These are phyloP conservation scores for Plestiodon gilberti DNA, from an alignment of 2,113 vertebrate species.

Conservation along the genomic window DNA sequence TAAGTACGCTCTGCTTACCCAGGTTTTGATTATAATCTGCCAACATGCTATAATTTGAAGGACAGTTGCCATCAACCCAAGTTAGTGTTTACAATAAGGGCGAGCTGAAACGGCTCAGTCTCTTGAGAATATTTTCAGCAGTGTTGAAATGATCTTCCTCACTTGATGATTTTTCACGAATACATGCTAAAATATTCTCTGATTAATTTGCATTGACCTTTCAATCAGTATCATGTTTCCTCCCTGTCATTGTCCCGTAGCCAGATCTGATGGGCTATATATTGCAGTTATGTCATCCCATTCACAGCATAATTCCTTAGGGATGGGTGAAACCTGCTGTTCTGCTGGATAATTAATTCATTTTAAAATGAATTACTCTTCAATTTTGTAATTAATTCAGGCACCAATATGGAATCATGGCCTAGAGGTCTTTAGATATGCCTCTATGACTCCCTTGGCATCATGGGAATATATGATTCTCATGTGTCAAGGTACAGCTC, in stretches of 20 bases:
- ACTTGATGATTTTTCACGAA: not conserved
- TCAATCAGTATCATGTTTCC: not conserved
- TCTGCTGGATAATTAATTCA: not conserved
- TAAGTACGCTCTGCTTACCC: not conserved
- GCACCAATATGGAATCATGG: not conserved
- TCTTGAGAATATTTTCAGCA: not conserved
- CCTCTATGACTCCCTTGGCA: not conserved
- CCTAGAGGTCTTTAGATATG: not conserved
- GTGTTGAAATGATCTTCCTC: not conserved
- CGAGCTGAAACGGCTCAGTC: not conserved
- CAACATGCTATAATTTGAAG: not conserved
- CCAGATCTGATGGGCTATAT: not conserved
- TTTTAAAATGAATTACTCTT: slow-evolving; percentile 11
- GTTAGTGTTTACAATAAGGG: not conserved
- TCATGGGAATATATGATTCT: not conserved
- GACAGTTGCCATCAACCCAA: not conserved
- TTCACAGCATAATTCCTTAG: not conserved
- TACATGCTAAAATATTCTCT: not conserved
- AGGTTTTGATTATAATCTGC: not conserved
- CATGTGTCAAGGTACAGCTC: not conserved
- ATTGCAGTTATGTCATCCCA: not conserved
- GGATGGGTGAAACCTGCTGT: not conserved
- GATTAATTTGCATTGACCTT: not conserved
- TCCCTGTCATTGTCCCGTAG: not conserved
- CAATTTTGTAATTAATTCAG: slow-evolving; percentile 3